Base-by-base conservation (phyloP, 2,113 vertebrate genomes). In the Lichenostomus cassidix region DNA sequence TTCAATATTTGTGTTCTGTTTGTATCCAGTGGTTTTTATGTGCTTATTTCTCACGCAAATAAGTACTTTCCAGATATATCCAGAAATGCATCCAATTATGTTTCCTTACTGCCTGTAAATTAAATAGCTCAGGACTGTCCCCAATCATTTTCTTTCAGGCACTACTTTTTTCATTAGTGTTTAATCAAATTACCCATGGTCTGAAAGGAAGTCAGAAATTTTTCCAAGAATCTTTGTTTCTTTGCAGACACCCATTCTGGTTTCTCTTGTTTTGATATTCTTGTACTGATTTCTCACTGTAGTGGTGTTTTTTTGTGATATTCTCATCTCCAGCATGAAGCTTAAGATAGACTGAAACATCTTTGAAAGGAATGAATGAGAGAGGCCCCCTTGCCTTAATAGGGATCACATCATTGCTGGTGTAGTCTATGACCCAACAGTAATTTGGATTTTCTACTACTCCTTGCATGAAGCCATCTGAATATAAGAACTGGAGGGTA, bases 101-200 rank as follows among this genome's bases (percentile, higher is more conserved):
- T 47, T 82, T 94, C 25, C 10, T 24, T 58, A 15, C 50, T 68
- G 29, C 33, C 63, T 75, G 41, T 24, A 92, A 81, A 80, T 50
- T 25, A 63, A 92, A 49, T 65, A 82, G 7, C 37, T 65, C 21
- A 28, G n/a, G 33, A 39, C 27, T 59, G 35, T 56, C 33, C 56
- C 21, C 16, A 65, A 0, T 55, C 3, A 37, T 64, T 81, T 84
- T 84, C 27, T 85, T 77, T 83, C 56, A 81, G 78, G 35, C 42
- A n/a, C 12, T 58, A 56, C 67, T 78, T 96, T 90, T 49, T 81
- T 87, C 28, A 35, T 79, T 79, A 64, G 19, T 37, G 23, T 59
- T 83, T 87, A 89, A 96, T 94, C 53, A 75, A 63, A 92, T 95
- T 86, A 78, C n/a, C 74, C n/a, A 23, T n/a, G 56, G 49, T 89